Percentiles rank a stretch among this genome's conserved stretches.
These are phyloP conservation scores for Trissolcus brochymenae DNA, from an alignment of 2,888 invertebrate species.

Conservation along the genomic window DNA sequence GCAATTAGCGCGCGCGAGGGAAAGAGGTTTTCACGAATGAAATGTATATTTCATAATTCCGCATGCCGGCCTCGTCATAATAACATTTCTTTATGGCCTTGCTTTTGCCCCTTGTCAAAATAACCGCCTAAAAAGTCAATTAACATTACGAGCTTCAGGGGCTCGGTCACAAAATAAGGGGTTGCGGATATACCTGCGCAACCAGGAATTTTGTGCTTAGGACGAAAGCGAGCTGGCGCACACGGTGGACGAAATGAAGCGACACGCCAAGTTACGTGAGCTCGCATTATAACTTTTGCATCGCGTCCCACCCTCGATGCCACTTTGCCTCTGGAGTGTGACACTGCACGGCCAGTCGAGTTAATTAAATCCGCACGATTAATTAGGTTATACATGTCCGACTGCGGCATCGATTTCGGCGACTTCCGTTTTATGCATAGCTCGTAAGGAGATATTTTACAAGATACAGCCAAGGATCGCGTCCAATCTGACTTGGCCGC, in stretches of 20 bases:
- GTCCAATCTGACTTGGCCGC: constrained; percentile 35
- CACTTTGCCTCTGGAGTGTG: constrained; percentile 2
- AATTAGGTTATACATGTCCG: constrained; percentile 70
- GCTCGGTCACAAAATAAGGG: constrained; percentile 58
- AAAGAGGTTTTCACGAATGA: constrained; percentile 49
- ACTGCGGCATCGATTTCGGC: constrained; percentile 48
- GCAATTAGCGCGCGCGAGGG: constrained; percentile 38
- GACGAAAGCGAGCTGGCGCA: constrained; percentile 20
- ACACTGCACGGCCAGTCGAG: constrained; percentile 53
- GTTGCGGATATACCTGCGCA: constrained; percentile 43
- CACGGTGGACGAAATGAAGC: constrained; percentile 55
- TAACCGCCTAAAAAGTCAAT: constrained; percentile 65
- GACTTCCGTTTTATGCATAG: constrained; percentile 42
- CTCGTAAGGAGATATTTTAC: constrained; percentile 47
- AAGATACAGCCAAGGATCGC: constrained; percentile 28
- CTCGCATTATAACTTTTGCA: constrained; percentile 65
- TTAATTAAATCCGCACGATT: constrained; percentile 72
- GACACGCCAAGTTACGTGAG: constrained; percentile 70
- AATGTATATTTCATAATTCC: constrained; percentile 56
- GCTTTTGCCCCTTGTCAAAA: constrained; percentile 44
- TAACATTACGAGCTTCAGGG: constrained; percentile 64
- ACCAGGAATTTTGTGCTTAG: constrained; percentile 51
- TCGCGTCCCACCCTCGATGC: constrained; percentile 20
- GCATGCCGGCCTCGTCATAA: constrained; percentile 40
- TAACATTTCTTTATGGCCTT: constrained; percentile 33